Base-by-base conservation (phyloP, 2,113 vertebrate species). In the Mirounga angustirostris region DNA sequence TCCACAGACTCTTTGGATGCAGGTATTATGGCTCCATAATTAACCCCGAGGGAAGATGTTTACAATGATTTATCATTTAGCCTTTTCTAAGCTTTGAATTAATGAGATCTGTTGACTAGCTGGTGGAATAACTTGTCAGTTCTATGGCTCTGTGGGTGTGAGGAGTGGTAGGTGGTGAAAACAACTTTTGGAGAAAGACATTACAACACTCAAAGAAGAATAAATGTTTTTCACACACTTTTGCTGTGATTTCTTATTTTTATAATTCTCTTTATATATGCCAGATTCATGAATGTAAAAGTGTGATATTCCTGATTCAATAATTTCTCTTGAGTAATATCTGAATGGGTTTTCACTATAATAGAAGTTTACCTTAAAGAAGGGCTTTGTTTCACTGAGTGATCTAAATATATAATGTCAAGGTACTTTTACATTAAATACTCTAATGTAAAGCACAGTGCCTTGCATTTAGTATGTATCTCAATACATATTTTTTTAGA, bases 21-120 rank as follows among this genome's bases (percentile, higher is more conserved):
- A 90, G 30, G 52, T 59, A 71, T 85, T 84, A 96, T 21, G 85
- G 58, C n/a, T 33, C 16, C 30, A 58, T 95, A 94, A 96, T 96
- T 97, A 97, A 89, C 54, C 79, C 28, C 12, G 5, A 63, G 46
- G 82, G 65, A 92, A 79, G 10, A 78, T 33, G 9, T 85, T 97
- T 88, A 92, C 30, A 58, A 28, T 84, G 61, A 95, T 92, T 95
- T 73, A 89, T 74, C 36, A 43, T 82, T 36, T 71, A 59, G 80
- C 11, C 52, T 87, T 93, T 83, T 65, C 24, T 36, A 73, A 83
- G 33, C 16, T 21, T 78, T 67, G 26, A 67, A 94, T 95, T 97
- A 52, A 40, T 78, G 24, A 74, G 43, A 82, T 90, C 59, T 26
- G 9, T 7, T 90, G 59, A 83, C 61, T 76, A 28, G 40, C 67